Conservation (phyloP, 2,797 vertebrate species). For the Vipera latastei region DNA sequence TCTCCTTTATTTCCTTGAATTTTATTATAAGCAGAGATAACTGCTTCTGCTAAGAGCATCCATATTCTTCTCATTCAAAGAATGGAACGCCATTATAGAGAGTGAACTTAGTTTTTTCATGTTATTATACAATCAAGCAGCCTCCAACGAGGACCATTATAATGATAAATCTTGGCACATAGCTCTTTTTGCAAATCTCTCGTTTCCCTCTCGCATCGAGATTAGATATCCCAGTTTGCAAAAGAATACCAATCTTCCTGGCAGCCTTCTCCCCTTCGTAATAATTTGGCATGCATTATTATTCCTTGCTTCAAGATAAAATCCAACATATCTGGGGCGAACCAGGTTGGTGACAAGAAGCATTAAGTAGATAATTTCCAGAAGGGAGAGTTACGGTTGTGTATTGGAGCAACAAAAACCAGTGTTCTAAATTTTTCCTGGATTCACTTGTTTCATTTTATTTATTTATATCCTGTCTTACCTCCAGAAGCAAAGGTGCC, state of each 20-base stretch:
- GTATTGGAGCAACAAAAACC: not conserved
- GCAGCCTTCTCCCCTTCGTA: not conserved
- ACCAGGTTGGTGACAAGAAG: not conserved
- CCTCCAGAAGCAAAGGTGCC: not conserved
- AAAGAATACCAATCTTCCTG: not conserved
- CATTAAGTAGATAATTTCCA: not conserved
- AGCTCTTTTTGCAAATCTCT: not conserved
- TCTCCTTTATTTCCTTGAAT: not conserved
- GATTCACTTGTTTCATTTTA: not conserved
- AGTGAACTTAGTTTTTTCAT: not conserved
- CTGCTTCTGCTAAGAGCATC: not conserved
- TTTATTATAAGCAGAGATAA: slow-evolving; percentile 15
- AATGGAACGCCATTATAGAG: not conserved
- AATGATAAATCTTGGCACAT: not conserved
- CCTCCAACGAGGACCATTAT: not conserved
- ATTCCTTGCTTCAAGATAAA: not conserved
- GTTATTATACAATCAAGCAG: not conserved
- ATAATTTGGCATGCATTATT: not conserved
- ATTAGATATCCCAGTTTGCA: not conserved
- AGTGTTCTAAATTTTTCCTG: not conserved
- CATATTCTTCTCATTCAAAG: not conserved
- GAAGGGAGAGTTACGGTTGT: not conserved
- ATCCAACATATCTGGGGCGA: not conserved
- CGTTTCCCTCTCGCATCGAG: not conserved
- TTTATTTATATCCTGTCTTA: not conserved